A percentile compares a stretch with the other conserved stretches of the same genome.
These are phyloP conservation scores for pig (Sus scrofa) DNA, from an alignment of 2,113 vertebrate species.

Conservation along the genomic window T2T-Sscrofa CM000824.6:89755501-89756000, in stretches of 20 bases:
- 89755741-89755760: not conserved
- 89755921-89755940: not conserved
- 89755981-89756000: not conserved
- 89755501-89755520: not conserved
- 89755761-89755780: not conserved
- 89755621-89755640: not conserved
- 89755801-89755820: not conserved
- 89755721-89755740: not conserved
- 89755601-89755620: not conserved
- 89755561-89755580: not conserved
- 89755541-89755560: not conserved
- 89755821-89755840: not conserved
- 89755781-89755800: not conserved
- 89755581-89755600: not conserved
- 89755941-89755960: not conserved
- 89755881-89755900: not conserved
- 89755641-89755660: not conserved
- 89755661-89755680: not conserved
- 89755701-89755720: not conserved
- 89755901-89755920: not conserved
- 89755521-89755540: not conserved
- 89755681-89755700: not conserved
- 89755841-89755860: not conserved
- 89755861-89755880: not conserved
- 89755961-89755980: not conserved